Evolutionary conservation across 2,888 invertebrate species (phyloP), one percentile per base, ranked within the genome.

Genomic region (Selenia dentaria): DNA sequence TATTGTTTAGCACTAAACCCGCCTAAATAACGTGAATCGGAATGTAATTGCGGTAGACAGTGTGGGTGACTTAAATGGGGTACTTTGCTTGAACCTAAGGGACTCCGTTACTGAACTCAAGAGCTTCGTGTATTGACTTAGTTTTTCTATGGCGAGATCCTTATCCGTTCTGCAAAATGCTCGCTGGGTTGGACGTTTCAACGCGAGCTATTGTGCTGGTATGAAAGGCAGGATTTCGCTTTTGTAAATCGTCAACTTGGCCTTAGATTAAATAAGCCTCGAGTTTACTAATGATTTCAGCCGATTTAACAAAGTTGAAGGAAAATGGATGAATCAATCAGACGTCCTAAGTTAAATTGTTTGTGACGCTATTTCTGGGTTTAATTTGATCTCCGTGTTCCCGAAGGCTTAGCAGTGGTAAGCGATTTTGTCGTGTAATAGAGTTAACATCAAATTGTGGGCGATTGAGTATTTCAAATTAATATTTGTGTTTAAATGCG

Each of bases 101-200:
- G 12, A 47, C 47, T 41, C 41, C 14, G 14, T 32, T 32, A 27
- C 31, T 27, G 12, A 28, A 16, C 11, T 31, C 13, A 2, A 26
- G 37, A 54, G 50, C 45, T 52, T 54, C 50, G 72, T 16, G 16
- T 83, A 77, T 81, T 83, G 79, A 83, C 76, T 77, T 79, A 73
- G 69, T 78, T 79, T 75, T 57, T 82, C 79, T 71, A 76, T 74
- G 66, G 57, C 52, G 32, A 73, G 79, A 82, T 83, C 58, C 59
- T 78, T 83, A 83, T 83, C 82, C 64, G 51, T 50, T 65, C 59
- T 62, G 74, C 75, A 76, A 79, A 73, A 81, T 75, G 56, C 44
- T 50, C 53, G 36, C 49, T 43, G 46, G 50, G 37, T 51, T 36
- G 51, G 49, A 39, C 43, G 42, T 41, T 54, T 59, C 45, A 46